A percentile compares a stretch with the other conserved stretches of the same genome.
phyloP scores from a whole-genome alignment of 2,797 vertebrate species.

The Sebastes kiyomatsui region DNA sequence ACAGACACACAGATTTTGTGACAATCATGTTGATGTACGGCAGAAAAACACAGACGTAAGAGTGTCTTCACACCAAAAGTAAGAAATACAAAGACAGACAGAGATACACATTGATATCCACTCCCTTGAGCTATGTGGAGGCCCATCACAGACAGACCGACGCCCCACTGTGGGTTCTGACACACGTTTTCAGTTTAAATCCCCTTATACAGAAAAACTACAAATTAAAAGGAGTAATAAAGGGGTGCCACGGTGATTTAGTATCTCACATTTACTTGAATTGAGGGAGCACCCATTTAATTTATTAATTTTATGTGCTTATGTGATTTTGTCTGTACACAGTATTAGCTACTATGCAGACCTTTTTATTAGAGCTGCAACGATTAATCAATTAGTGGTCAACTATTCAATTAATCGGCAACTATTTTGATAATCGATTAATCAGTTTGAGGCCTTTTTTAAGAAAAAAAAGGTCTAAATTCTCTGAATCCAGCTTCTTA shows the following conservation, averaged over 20 bases:
- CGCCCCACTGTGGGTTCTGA: no score
- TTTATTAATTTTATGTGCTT: neutral
- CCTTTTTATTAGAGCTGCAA: no score
- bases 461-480: neutral
- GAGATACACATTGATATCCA: neutral
- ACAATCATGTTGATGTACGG: neutral
- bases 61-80: neutral
- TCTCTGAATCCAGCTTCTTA: neutral
- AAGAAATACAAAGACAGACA: neutral
- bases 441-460: neutral
- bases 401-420: neutral
- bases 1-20: conserved; percentile 37
- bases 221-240: neutral
- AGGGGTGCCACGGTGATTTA: neutral
- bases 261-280: neutral
- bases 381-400: no score
- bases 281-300: neutral
- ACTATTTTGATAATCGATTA: neutral
- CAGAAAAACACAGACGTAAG: neutral
- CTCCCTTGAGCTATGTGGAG: no score
- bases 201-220: neutral
- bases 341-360: neutral
- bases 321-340: neutral
- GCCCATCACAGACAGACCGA: no score
- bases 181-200: accelerated